Conservation (phyloP, 2,888 invertebrate genomes). For the Pyrgus malvae region DNA sequence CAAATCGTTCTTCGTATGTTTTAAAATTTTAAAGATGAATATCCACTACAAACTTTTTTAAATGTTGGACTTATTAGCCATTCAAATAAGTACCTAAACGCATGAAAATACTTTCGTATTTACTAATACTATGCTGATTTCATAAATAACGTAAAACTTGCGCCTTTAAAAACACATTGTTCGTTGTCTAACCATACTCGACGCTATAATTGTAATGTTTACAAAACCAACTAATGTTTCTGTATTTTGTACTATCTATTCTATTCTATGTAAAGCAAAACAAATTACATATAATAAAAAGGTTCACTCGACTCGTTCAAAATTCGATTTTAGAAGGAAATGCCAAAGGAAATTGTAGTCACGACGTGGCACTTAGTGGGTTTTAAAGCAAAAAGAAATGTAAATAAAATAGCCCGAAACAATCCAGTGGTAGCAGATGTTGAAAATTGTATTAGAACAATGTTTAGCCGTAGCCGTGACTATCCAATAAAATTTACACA, state of each 20-base stretch:
- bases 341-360: background rate
- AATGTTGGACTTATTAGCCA: no score
- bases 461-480: no score
- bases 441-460: background rate
- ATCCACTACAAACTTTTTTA: no score
- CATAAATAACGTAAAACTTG: no score
- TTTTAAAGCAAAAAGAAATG: background rate
- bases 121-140: no score
- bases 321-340: background rate
- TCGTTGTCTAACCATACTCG: no score
- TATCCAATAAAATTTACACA: no score
- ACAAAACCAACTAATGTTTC: background rate
- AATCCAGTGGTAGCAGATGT: background rate
- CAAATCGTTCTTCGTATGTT: no score
- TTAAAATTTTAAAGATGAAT: no score
- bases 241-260: background rate
- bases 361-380: background rate
- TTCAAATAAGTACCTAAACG: no score
- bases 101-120: no score
- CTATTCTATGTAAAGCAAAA: background rate
- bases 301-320: constrained; percentile 3
- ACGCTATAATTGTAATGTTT: background rate
- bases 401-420: background rate
- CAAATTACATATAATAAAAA: background rate
- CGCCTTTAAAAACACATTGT: no score